Base-by-base conservation (phyloP, 2,113 vertebrate genomes). In the Tichodroma muraria region DNA sequence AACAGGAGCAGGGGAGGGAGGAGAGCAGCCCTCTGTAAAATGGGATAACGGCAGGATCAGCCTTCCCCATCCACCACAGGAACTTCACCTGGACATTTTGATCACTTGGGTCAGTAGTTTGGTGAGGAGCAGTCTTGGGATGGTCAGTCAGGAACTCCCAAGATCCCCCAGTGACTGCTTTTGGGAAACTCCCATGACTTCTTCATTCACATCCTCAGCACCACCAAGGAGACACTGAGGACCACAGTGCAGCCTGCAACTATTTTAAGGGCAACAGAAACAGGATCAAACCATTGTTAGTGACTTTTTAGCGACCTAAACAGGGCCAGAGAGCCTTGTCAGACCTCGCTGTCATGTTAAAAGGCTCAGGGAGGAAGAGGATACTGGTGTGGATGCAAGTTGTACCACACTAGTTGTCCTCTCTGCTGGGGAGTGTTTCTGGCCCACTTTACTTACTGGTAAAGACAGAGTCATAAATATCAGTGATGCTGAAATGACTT, bases 271-370 rank as follows among this genome's bases (percentile, higher is more conserved):
- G 23, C 2, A 4, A 23, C 14, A 45, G 30, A 76, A 86, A 57
- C 17, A 25, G 40, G 4, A 24, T 52, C 13, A 64, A 64, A 60
- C 3, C 10, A 22, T 49, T 31, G 3, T 5, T 59, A 23, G 47
- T 42, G 69, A 31, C 4, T 49, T 35, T n/a, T 5, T 8, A 25
- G 19, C 45, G 42, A 27, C 4, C 2, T 23, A 54, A 87, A 45
- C 6, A 28, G 31, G 11, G 35, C 5, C 52, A 70, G 53, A 22
- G 57, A 83, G 15, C 8, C 12, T 28, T 28, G 9, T 27, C n/a
- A 78, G 38, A 21, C 6, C 23, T 71, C 44, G 13, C 0, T 50
- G 4, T 19, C 1, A 0, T 10, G 6, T 30, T 28, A 15, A 42
- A 50, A 84, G 50, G 13, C 7, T 45, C 3, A 0, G 13, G 15